These are phyloP conservation scores for Corapipo altera DNA, from an alignment of 2,113 vertebrate genomes.

Conservation along the genomic window DNA sequence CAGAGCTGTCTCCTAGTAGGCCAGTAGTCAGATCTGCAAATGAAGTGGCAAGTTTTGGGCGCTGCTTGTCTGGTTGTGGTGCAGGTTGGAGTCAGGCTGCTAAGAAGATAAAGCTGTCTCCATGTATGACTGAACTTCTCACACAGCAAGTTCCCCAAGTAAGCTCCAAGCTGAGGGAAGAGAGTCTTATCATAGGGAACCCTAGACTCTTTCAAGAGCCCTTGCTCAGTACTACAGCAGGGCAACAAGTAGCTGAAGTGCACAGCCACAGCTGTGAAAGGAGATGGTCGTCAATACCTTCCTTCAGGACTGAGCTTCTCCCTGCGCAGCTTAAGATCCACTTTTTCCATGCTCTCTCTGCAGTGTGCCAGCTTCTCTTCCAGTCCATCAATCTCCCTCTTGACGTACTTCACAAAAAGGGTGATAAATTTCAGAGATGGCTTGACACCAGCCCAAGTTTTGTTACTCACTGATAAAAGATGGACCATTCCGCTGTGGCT, in stretches of 20 bases:
- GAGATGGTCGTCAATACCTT: constrained; percentile 73
- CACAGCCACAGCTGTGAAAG: not conserved
- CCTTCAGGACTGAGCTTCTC: constrained; percentile 79
- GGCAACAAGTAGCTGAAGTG: not conserved
- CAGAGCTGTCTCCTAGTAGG: not conserved
- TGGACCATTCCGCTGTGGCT: not conserved
- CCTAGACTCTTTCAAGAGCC: not conserved
- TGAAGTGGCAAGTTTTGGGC: not conserved
- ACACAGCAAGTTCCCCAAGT: not conserved
- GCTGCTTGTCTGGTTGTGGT: not conserved
- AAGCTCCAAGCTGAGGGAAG: not conserved
- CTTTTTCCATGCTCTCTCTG: constrained; percentile 79
- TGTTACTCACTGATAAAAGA: not conserved
- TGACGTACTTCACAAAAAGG: not conserved
- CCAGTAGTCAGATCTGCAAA: not conserved
- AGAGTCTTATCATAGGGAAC: not conserved
- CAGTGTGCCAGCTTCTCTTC: constrained; percentile 83
- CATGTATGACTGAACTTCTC: not conserved
- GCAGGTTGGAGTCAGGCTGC: not conserved
- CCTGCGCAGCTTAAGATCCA: constrained; percentile 75
- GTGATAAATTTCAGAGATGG: not conserved
- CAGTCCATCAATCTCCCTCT: constrained; percentile 84
- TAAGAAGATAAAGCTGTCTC: not conserved
- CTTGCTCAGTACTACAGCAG: not conserved
- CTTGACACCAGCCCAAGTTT: not conserved